Percentiles rank a stretch among this genome's conserved stretches.
Evolutionary conservation across 2,888 invertebrate species (phyloP).

Genomic region (Nycteola revayana): DNA sequence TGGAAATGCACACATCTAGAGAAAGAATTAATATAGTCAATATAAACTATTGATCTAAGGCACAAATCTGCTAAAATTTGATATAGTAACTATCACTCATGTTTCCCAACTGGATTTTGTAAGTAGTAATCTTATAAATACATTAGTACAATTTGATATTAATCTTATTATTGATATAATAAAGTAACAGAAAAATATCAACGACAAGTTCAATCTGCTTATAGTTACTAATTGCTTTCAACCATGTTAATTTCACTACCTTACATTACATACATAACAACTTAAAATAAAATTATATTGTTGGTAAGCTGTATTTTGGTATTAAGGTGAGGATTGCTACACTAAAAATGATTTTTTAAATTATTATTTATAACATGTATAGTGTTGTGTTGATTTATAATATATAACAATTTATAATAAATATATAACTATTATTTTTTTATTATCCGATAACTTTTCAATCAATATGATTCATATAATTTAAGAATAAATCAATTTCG

Average conservation of each 20-base stretch:
- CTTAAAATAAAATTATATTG: constrained; percentile 76
- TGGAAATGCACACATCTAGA: constrained; percentile 51
- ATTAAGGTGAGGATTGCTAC: constrained; percentile 79
- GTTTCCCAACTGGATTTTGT: constrained; percentile 61
- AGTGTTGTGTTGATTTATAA: constrained; percentile 21
- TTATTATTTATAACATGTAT: constrained; percentile 19
- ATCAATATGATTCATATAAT: too few species aligned
- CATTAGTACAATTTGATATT: constrained; percentile 55
- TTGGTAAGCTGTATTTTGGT: constrained; percentile 82
- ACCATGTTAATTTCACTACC: constrained; percentile 66
- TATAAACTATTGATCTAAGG: constrained; percentile 71
- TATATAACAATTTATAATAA: constrained; percentile 17
- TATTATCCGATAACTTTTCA: neutral
- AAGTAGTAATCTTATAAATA: constrained; percentile 58
- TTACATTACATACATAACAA: constrained; percentile 72
- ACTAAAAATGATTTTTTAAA: constrained; percentile 46
- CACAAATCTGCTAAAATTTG: constrained; percentile 72
- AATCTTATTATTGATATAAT: constrained; percentile 58
- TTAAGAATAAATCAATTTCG: constrained; percentile 19
- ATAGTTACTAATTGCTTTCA: constrained; percentile 64
- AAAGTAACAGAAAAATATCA: constrained; percentile 77
- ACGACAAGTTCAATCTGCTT: constrained; percentile 63
- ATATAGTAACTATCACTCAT: constrained; percentile 70
- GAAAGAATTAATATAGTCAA: constrained; percentile 39
- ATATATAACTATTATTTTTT: neutral